Evolutionary conservation across 2,113 vertebrate genomes (phyloP), one percentile per base, ranked within the genome.

Genomic region (Tapirus terrestris): DNA sequence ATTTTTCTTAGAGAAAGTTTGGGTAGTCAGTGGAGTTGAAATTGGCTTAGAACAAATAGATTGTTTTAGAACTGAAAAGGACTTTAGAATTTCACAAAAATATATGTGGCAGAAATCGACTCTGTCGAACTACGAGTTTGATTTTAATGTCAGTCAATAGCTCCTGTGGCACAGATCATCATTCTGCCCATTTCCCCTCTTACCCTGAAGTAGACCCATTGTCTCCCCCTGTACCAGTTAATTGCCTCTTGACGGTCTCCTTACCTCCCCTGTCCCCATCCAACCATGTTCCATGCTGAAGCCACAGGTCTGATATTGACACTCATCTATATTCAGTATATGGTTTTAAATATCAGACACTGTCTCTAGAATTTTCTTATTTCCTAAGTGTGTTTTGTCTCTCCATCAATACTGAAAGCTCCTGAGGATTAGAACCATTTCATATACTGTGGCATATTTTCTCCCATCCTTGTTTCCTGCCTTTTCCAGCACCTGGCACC

Each of bases 401-500:
- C 58, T 72, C 89, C 36, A 2, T 80, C 33, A 73, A 77, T 18
- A 76, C 91, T 14, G 65, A 87, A 58, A 92, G 27, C 60, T 70
- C 85, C 85, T 79, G 67, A 31, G 48, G 68, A 91, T 18, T 51
- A 60, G 67, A 68, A 75, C 25, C 61, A 6, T 70, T 75, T 73
- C 79, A 21, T 60, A 65, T 31, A 96, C 11, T 4, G 73, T 36
- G 61, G 68, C 63, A 13, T 76, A 17, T 80, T 93, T 75, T 79
- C 93, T 60, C 68, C 29, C 89, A 33, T 77, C 83, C 89, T 58
- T 20, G 63, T 83, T 76, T 75, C 92, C 83, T 93, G 82, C 73
- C 73, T 96, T 85, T 61, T 65, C 96, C 39, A 80, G 97, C 97
- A 98, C 94, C 97, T 98, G 98, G 97, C 70, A 79, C 97, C 76